Base-by-base conservation (phyloP, 2,888 invertebrate species). In the Hymenopus coronatus region DNA sequence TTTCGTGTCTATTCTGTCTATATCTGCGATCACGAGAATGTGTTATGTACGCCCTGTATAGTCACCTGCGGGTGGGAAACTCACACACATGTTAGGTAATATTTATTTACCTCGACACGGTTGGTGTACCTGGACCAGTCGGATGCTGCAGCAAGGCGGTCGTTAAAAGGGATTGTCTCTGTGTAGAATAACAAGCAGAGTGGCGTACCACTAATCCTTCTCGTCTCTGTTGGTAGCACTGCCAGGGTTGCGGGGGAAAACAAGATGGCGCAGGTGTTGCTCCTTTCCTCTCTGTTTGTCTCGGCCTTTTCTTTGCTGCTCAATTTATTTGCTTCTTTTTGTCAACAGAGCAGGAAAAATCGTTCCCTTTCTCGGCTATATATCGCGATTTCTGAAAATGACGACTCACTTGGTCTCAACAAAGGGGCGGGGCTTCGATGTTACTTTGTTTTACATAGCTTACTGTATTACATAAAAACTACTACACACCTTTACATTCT, bases 141-240 rank as follows among this genome's bases (percentile, higher is more conserved):
- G 54, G 54, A 70, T 70, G 54, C 54, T 70, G 54, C 54, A 54
- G 54, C 54, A 70, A 28, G 46, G 87, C 82, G 82, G 33, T 87
- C 30, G 30, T 87, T 87, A 87, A 87, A 87, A 30, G 33, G 87
- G 87, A 87, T 87, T 87, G 87, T 87, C 82, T 87, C 40, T 25
- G 82, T 27, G 81, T 82, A 28, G 33, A 87, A 82, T 87, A 87
- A 81, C 81, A 81, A 86, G 86, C 54, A 28, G 14, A 28, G 54
- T 81, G 12, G 40, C 40, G 87, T 6, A 33, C 82, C 87, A 82
- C 82, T 82, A 82, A 81, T 86, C 86, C 30, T 54, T 54, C 54
- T 28, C 20, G 27, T 28, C 33, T 30, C 87, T 82, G 87, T 70
- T 70, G 54, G 54, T 25, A 70, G 54, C 54, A 70, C 54, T 70